Evolutionary conservation across 2,888 invertebrate species (phyloP).

Genomic region (Tricholauxania praeusta): DNA sequence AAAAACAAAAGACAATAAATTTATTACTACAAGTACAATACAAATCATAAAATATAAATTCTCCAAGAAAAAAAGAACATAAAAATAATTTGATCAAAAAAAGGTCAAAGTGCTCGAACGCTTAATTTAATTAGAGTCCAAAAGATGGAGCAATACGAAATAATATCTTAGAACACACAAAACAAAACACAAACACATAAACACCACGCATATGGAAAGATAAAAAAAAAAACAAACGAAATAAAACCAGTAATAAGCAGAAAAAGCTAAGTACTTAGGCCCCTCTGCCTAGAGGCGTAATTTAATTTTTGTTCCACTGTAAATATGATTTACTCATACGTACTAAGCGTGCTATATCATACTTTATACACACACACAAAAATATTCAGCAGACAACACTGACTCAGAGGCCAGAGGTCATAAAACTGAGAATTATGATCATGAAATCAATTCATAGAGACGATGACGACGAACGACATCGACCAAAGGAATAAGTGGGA

Average conservation of each 20-base stretch:
- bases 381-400: neutral
- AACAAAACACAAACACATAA: neutral
- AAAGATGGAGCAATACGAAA: constrained; percentile 9
- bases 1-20: too few species aligned
- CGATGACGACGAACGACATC: neutral
- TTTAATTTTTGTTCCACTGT: constrained; percentile 14
- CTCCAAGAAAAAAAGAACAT: neutral
- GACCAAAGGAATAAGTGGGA: constrained; percentile 10
- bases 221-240: neutral
- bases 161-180: too few species aligned
- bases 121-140: constrained; percentile 18
- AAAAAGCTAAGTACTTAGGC: neutral
- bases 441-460: constrained; percentile 25
- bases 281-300: constrained; percentile 2
- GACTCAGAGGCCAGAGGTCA: constrained; percentile 29
- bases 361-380: neutral
- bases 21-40: too few species aligned
- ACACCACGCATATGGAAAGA: too few species aligned
- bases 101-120: constrained; percentile 18
- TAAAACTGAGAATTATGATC: constrained; percentile 31
- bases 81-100: constrained; percentile 15
- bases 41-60: too few species aligned
- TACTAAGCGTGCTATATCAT: neutral
- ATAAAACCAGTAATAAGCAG: neutral
- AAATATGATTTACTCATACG: constrained; percentile 15